phyloP scores from a whole-genome alignment of 2,888 invertebrate species.

The Oxyteleia sp. region DNA sequence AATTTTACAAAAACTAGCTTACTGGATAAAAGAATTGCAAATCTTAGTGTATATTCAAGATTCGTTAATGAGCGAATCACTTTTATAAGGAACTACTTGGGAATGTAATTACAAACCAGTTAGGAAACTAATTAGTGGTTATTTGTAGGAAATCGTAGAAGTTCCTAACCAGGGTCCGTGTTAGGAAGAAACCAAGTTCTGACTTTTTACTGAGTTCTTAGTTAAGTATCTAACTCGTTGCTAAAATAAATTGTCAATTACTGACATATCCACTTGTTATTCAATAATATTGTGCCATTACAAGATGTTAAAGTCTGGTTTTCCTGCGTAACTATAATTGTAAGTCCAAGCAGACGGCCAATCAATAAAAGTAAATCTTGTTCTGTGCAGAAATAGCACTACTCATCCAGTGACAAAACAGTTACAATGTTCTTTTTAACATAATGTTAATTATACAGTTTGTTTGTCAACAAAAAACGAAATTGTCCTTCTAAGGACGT shows the following conservation, averaged over 20 bases:
- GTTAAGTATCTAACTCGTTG: slow-evolving; percentile 10
- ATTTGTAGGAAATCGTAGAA: slow-evolving; percentile 15
- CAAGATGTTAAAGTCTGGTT: no score
- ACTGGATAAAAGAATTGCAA: not conserved
- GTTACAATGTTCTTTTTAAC: no score
- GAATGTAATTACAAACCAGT: slow-evolving; percentile 3
- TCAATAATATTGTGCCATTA: slow-evolving; percentile 3
- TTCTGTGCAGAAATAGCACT: no score
- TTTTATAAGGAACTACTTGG: not conserved
- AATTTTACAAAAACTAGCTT: not conserved
- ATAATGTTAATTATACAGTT: no score
- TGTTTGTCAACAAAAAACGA: no score
- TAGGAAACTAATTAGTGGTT: slow-evolving; percentile 17
- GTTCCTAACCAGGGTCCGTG: slow-evolving; percentile 13
- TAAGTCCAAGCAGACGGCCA: no score
- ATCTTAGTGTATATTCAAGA: not conserved
- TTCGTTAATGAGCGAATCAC: not conserved
- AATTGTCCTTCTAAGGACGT: no score
- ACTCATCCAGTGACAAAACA: no score
- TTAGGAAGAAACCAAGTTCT: slow-evolving; percentile 12
- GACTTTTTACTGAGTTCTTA: slow-evolving; percentile 11
- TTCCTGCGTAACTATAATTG: no score
- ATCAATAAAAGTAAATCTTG: no score
- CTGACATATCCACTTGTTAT: slow-evolving; percentile 12
- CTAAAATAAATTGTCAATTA: not conserved